These are phyloP conservation scores for Pelecanoides urinatrix DNA, from an alignment of 2,113 vertebrate species.

Conservation along the genomic window DNA sequence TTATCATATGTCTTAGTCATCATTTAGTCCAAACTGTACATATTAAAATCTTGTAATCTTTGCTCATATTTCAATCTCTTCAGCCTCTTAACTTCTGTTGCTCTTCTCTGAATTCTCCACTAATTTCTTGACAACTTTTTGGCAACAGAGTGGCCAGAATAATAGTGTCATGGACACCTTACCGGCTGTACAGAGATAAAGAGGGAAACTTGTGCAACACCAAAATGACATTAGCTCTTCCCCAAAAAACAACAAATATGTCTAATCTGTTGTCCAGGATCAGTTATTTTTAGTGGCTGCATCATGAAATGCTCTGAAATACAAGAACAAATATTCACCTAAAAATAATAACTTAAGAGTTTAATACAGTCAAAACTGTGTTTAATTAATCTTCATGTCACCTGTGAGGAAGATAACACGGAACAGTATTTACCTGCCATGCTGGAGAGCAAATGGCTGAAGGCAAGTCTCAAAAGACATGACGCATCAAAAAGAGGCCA, in stretches of 20 bases:
- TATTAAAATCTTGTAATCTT: slow-evolving; percentile 67
- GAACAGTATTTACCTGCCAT: neutral
- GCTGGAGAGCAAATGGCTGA: neutral
- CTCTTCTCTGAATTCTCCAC: slow-evolving; percentile 49
- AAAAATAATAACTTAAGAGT: neutral
- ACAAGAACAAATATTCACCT: neutral
- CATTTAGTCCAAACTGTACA: slow-evolving; percentile 66
- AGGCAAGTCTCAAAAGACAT: neutral
- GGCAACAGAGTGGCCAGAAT: slow-evolving; percentile 59
- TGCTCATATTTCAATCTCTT: slow-evolving; percentile 66
- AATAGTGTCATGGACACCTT: slow-evolving; percentile 62
- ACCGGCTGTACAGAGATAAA: slow-evolving; percentile 49
- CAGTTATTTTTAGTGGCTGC: slow-evolving; percentile 47
- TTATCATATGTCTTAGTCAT: slow-evolving; percentile 69
- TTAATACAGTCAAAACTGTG: neutral
- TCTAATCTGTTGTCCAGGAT: slow-evolving; percentile 51
- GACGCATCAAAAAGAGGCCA: neutral
- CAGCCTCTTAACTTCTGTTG: slow-evolving; percentile 67
- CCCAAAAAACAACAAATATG: slow-evolving; percentile 53
- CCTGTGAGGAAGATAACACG: neutral
- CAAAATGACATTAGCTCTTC: slow-evolving; percentile 45
- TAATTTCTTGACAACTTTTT: slow-evolving; percentile 67
- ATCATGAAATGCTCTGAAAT: neutral
- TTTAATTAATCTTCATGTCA: neutral
- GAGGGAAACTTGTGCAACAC: slow-evolving; percentile 43